Base-by-base conservation (phyloP, 30 jellyfish, hydroid and myxozoan species). In the Hydractinia symbiolongicarpus region DNA sequence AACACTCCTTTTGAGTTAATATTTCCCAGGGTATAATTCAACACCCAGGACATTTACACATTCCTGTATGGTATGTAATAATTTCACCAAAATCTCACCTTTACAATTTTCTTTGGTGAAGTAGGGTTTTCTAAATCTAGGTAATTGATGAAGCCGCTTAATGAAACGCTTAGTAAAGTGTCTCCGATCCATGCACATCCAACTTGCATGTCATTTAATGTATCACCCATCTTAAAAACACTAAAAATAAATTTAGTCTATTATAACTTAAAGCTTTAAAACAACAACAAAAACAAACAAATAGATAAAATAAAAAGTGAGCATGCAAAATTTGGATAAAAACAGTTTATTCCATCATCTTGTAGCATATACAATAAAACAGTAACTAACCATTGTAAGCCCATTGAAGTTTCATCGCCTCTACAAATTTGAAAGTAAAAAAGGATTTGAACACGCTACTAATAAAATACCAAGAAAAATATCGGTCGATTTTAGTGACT, bases 141-240 rank as follows among this genome's bases (percentile, higher is more conserved):
- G 68, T 64, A 94, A 75, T 85, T 94, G 73, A 94, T 67, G 73
- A 85, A 61, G 44, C 99, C 99, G 62, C 73, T 68, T 79, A 94
- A 79, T 2, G 95, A 76, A 40, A 94, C 88, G 19, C 97, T 70
- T 0, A 94, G 62, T 8, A 94, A 19, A 54, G 85, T 83, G n/a
- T 89, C 85, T 9, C 95, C 95, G 9, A 87, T 83, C 99, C 99
- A 94, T 14, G 83, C 78, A 79, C 99, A 89, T 5, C 99, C 97
- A 76, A 94, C 83, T 74, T 89, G 95, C 83, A 86, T 95, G 90
- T 94, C 95, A 10, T 94, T 96, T 9, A 94, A 30, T 75, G 68
- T 75, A 66, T 78, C 85, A 1, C 96, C 96, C 87, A 94, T 79
- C 44, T 86, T 83, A 90, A 94, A 94, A 66, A 67, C 95, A 5